Base-by-base conservation (phyloP, 1,140 invertebrate genomes). In the Dendroctonus valens region DNA sequence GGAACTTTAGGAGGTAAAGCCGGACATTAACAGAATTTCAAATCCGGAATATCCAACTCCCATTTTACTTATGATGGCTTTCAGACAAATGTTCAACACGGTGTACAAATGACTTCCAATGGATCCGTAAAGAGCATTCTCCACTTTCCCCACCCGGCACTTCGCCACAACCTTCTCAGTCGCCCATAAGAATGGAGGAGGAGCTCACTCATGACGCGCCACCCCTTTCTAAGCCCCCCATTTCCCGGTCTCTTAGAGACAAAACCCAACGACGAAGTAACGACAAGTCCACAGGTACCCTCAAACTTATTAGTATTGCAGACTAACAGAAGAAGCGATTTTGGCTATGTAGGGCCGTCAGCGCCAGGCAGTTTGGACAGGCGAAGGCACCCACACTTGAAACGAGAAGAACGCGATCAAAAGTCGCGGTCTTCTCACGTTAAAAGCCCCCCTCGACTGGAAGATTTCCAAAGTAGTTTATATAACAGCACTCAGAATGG, bases 71-170 rank as follows among this genome's bases (percentile, higher is more conserved):
- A 26, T 26, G 26, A 3, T 26, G 26, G 26, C 44, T 57, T 53
- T 50, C 50, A 61, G 59, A 66, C 54, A 41, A 50, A 41, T 74
- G 77, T 70, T 81, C 84, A 14, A 83, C 82, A 11, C 76, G 81
- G 54, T 83, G 84, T 70, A 82, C 85, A 70, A 79, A 81, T 70
- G 83, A 84, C 74, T 86, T 86, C 70, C 82, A 81, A 78, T 86
- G 84, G 84, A 82, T 86, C 58, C 71, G 70, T 70, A 77, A 72
- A 62, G 68, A 72, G 12, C 60, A 73, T 6, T 59, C 70, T 6
- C 38, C 64, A 8, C 49, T 67, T 41, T 61, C 65, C 5, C 59
- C 68, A 26, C 67, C 79, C 48, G 41, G 50, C 14, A 15, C 41
- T 7, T 67, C 76, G 9, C 75, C 75, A 5, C 76, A 69, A 55